Evolutionary conservation across 2,797 vertebrate genomes (phyloP).

Genomic region (Hozukius guyotensis): DNA sequence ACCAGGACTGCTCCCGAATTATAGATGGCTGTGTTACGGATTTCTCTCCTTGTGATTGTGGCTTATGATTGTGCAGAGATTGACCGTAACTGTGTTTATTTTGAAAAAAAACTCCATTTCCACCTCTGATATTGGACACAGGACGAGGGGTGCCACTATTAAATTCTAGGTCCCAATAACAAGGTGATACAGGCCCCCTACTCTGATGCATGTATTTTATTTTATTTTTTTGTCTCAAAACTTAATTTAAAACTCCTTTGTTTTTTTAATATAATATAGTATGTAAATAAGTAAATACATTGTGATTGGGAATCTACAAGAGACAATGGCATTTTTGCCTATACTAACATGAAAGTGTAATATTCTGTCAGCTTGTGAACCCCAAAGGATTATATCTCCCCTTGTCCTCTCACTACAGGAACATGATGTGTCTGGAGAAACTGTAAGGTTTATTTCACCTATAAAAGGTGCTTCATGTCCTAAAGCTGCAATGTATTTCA

Average conservation of each 20-base stretch:
- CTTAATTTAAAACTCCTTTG: neutral
- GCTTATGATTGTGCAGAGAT: conserved; percentile 22
- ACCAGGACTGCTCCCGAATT: conserved; percentile 39
- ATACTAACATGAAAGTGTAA: neutral
- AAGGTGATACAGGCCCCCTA: neutral
- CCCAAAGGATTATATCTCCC: neutral
- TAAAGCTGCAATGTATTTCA: neutral
- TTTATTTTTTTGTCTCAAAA: neutral
- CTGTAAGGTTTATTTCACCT: neutral
- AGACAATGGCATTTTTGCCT: neutral
- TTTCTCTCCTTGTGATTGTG: conserved; percentile 1
- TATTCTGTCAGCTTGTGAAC: neutral
- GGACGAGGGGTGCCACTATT: neutral
- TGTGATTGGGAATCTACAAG: neutral
- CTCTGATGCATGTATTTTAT: neutral
- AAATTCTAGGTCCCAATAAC: neutral
- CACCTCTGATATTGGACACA: neutral
- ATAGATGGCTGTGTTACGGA: conserved; percentile 44
- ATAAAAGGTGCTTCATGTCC: neutral
- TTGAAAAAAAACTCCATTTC: conserved; percentile 15
- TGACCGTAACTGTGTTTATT: conserved; percentile 29
- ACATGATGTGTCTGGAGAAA: neutral
- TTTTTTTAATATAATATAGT: neutral
- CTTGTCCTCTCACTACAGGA: neutral
- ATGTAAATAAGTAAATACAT: neutral